Base-by-base conservation (phyloP, 35 echinoderm and acorn worm species). In the Heliocidaris erythrogramma region DNA sequence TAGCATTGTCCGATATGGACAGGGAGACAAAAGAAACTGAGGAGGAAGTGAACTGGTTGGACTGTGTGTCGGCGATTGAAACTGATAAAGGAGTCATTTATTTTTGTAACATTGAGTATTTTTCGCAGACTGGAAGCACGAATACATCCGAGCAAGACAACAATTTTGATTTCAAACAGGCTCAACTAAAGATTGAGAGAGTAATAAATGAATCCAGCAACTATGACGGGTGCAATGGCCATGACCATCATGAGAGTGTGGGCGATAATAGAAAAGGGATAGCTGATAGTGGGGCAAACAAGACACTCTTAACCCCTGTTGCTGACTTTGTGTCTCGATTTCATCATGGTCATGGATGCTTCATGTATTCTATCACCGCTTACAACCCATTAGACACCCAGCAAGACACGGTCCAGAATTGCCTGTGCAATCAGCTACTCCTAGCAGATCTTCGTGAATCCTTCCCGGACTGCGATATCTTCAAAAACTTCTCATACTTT, bases 401-500 rank as follows among this genome's bases (percentile, higher is more conserved):
- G 31, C 69, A 94, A 92, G 60, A 94, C 56, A n/a, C 32, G 4
- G 90, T 95, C 5, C 94, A 95, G 52, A 97, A 97, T 29, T 56
- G 85, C 48, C 24, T 35, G 0, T 49, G 87, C 29, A 97, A 97
- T 48, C 92, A 94, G 49, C 32, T 85, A 18, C 85, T 97, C 5
- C 31, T 95, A 4, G 59, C 59, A 21, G 96, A 97, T 32, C 29
- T 97, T 12, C 49, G 48, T 4, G 17, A 42, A 2, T 32, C 59
- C 21, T 92, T 97, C 9, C 85, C 94, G n/a, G 96, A 92, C 10
- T 95, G 90, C 30, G 85, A 92, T 42, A 94, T 97, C 49, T 78
- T 94, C 18, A 94, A 97, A 29, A 97, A 97, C 92, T 97, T 94
- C 52, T 97, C 96, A 8, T 97, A 94, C 32, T 97, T 97, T 56